phyloP scores from a whole-genome alignment of 2,888 invertebrate genomes.

The Nymphalis c-album region DNA sequence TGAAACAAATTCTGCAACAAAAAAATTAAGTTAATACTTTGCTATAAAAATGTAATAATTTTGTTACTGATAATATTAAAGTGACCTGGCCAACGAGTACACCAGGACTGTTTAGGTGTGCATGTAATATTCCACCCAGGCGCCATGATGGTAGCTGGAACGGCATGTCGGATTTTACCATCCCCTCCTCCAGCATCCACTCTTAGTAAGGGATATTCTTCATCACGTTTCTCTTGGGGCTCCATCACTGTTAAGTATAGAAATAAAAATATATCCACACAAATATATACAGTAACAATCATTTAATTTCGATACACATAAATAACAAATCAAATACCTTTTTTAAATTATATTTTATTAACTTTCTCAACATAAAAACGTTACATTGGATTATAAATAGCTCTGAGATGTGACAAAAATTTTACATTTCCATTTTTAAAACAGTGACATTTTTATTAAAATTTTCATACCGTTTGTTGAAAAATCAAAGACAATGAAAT shows the following conservation, averaged over 20 bases:
- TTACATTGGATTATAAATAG: neutral
- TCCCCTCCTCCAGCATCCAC: conserved; percentile 60
- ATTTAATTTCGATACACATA: neutral
- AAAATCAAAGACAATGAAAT: no score
- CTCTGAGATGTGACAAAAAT: conserved; percentile 29
- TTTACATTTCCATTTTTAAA: conserved; percentile 31
- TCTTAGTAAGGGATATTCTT: conserved; percentile 66
- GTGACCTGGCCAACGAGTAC: conserved; percentile 67
- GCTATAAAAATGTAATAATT: conserved; percentile 39
- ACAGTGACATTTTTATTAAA: conserved; percentile 7
- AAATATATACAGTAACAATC: neutral
- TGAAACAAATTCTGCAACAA: conserved; percentile 66
- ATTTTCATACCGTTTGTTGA: neutral
- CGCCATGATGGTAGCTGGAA: conserved; percentile 38
- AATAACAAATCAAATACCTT: neutral
- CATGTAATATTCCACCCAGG: conserved; percentile 56
- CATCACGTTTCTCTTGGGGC: conserved; percentile 50
- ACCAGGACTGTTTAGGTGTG: conserved; percentile 53
- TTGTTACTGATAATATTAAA: neutral
- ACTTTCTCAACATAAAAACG: neutral
- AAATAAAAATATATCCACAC: neutral
- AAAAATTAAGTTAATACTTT: neutral
- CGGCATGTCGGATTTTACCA: conserved; percentile 36
- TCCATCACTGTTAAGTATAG: conserved; percentile 23
- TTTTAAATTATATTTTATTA: neutral